phyloP scores from a whole-genome alignment of 1,140 invertebrate species.

The Tribolium castaneum region DNA sequence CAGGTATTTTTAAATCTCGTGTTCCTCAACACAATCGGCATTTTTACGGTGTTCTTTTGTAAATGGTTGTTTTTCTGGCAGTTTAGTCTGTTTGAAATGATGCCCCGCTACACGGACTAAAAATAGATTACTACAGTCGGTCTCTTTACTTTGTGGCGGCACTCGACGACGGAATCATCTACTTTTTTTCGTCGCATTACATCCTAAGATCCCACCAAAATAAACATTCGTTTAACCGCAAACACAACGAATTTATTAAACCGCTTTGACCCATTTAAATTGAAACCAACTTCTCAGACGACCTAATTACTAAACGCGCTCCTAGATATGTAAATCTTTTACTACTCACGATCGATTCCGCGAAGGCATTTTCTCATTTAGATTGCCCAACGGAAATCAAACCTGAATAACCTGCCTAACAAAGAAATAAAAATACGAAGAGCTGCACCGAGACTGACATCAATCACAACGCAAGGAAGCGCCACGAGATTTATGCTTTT shows the following conservation, averaged over 20 bases:
- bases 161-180: conserved; percentile 18
- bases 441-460: not conserved
- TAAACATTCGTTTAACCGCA: not conserved
- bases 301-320: conserved; percentile 8
- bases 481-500: no score
- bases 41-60: conserved; percentile 39
- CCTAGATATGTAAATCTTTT: conserved; percentile 32
- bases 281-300: conserved; percentile 13
- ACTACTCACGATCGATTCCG: not conserved
- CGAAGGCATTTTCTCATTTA: not conserved
- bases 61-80: conserved; percentile 38
- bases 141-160: conserved; percentile 17
- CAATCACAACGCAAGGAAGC: not conserved
- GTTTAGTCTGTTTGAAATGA: conserved; percentile 31
- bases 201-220: conserved; percentile 4
- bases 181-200: conserved; percentile 22
- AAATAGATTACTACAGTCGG: conserved; percentile 24
- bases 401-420: conserved; percentile 3
- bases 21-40: conserved; percentile 35
- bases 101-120: conserved; percentile 4
- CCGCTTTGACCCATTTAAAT: conserved; percentile 29
- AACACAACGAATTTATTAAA: conserved; percentile 28
- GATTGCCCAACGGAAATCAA: conserved; percentile 30
- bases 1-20: conserved; percentile 46
- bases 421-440: conserved; percentile 2